Base-by-base conservation (phyloP, 2,797 vertebrate species). In the Numenius phaeopus region DNA sequence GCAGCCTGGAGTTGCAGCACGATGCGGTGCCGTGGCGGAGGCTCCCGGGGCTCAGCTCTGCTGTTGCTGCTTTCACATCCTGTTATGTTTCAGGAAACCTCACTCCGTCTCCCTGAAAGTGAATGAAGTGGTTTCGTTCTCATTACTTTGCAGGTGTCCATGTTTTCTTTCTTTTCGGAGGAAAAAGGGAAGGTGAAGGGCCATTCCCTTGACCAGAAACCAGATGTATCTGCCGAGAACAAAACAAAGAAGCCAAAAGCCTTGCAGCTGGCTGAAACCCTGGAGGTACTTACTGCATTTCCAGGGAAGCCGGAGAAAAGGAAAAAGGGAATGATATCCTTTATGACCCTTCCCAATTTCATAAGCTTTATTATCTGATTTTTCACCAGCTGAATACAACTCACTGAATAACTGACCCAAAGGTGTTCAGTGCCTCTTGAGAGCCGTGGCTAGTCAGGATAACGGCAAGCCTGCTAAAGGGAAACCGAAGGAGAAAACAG, bases 51-150 rank as follows among this genome's bases (percentile, higher is more conserved):
- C 22, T 55, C 39, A 42, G 73, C 57, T 59, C 40, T 17, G 32
- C 76, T 89, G 54, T 80, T 76, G 19, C 67, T 91, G 26, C 58
- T 96, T 91, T 92, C 93, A 90, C 78, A 77, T 95, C 92, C 96
- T 87, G 57, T 79, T 76, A 46, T 1, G 3, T 92, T 89, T 95
- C 69, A 89, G 49, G 64, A 95, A 95, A 59, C 26, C 49, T 88
- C 39, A 0, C 55, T 73, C 59, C 32, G 29, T 47, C 81, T 91
- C 64, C 14, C 65, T 95, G 79, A 86, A 96, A 90, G 62, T 65
- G 78, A 95, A 82, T 61, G 40, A 75, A 73, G n/a, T 58, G 34
- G 27, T 89, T 94, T 95, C 39, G 5, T 7, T 91, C 54, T 89
- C 44, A 11, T 37, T 83, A 29, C 37, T 80, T 64, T 67, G 83